Evolutionary conservation across 1,140 invertebrate species (phyloP).

Genomic region (Trachelipus rathkii): DNA sequence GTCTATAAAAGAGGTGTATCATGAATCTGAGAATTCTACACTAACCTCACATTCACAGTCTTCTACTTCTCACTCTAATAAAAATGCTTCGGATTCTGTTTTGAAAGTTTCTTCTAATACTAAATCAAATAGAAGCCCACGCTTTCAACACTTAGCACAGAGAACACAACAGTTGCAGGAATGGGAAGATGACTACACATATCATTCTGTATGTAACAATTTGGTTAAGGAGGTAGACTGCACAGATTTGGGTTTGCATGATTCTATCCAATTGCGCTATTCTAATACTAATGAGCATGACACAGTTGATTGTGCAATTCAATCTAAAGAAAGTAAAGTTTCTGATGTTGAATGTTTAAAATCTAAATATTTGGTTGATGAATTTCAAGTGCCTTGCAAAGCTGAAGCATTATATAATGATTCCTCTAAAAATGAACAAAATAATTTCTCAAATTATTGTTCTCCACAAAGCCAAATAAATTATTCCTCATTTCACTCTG

Average conservation of each 20-base stretch:
- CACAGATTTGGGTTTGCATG: conserved; percentile 12
- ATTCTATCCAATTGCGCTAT: background rate
- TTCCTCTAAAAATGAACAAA: background rate
- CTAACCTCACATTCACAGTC: background rate
- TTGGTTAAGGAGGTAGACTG: conserved; percentile 36
- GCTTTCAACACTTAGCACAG: conserved; percentile 26
- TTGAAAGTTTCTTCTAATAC: background rate
- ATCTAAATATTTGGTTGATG: background rate
- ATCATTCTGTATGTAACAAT: conserved; percentile 34
- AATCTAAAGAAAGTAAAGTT: background rate
- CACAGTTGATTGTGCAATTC: background rate
- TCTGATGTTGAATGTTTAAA: no score
- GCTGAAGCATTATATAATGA: background rate
- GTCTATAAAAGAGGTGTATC: background rate
- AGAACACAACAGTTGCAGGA: conserved; percentile 37
- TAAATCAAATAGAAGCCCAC: background rate
- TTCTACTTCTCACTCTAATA: background rate
- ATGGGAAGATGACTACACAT: conserved; percentile 45
- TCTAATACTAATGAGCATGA: background rate
- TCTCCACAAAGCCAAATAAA: background rate
- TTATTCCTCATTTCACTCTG: background rate
- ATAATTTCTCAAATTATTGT: background rate
- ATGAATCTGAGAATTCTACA: background rate
- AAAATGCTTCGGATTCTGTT: background rate
- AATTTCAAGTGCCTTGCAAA: background rate